Percentiles rank a stretch among this genome's conserved stretches.
Evolutionary conservation across 2,888 invertebrate genomes (phyloP).

Genomic region (Arctia plantaginis): DNA sequence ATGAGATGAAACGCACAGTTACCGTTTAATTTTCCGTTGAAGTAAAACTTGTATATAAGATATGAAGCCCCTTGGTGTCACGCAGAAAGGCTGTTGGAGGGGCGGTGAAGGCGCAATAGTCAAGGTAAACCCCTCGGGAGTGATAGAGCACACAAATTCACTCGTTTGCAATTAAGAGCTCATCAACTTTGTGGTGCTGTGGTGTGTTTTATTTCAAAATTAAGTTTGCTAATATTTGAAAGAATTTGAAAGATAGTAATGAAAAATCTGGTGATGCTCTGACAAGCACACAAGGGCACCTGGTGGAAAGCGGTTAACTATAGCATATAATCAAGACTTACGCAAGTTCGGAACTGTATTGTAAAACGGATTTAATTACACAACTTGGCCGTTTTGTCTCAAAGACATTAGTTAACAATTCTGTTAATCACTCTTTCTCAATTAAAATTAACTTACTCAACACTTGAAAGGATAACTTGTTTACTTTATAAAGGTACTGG

Average conservation of each 20-base stretch:
- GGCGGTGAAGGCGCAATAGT: constrained; percentile 36
- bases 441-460: constrained; percentile 1
- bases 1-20: not conserved
- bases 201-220: not conserved
- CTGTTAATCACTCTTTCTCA: not conserved
- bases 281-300: too few species aligned
- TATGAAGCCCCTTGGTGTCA: constrained; percentile 19
- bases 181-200: constrained; percentile 19
- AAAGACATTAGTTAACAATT: not conserved
- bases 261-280: not conserved
- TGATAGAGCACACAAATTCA: constrained; percentile 58
- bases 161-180: constrained; percentile 31
- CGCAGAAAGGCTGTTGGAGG: constrained; percentile 43
- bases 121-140: constrained; percentile 55
- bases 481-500: not conserved
- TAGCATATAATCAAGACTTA: not conserved
- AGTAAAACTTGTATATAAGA: not conserved
- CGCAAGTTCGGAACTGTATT: not conserved
- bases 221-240: not conserved
- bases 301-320: not conserved
- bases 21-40: not conserved
- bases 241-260: not conserved
- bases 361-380: not conserved
- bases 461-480: constrained; percentile 2
- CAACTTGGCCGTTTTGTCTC: not conserved